A percentile compares a stretch with the other conserved stretches of the same genome.
These are phyloP conservation scores for Lipophrys pholis DNA, from an alignment of 2,113 vertebrate genomes.

Conservation along the genomic window DNA sequence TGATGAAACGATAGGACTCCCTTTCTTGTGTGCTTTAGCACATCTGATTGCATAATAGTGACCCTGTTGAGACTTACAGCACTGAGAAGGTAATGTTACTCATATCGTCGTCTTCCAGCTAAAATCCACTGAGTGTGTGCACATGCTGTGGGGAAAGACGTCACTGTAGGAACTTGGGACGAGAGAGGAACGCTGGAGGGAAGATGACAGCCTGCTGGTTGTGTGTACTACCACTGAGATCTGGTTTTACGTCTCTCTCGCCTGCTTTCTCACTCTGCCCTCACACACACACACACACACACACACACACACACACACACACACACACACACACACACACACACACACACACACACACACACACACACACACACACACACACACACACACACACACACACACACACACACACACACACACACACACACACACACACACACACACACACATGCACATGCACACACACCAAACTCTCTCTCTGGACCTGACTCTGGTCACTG, in stretches of 20 bases:
- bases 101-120: constrained; percentile 17
- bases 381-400: constrained; percentile 42
- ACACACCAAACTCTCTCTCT: constrained; percentile 47
- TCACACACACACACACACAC: not conserved
- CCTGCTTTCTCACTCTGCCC: not conserved
- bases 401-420: not conserved
- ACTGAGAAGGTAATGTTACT: constrained; percentile 43
- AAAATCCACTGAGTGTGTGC: constrained; percentile 20
- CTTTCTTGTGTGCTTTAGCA: not conserved
- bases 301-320: constrained; percentile 10
- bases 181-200: constrained; percentile 50
- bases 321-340: constrained; percentile 48
- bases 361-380: constrained; percentile 22
- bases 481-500: constrained; percentile 73
- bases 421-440: constrained; percentile 18
- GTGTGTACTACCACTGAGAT: constrained; percentile 47
- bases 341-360: constrained; percentile 6
- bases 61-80: constrained; percentile 2
- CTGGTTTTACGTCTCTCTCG: constrained; percentile 32
- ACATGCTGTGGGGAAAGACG: constrained; percentile 28
- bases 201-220: constrained; percentile 56
- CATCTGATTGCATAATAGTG: constrained; percentile 25
- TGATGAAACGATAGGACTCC: constrained; percentile 26
- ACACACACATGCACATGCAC: constrained; percentile 50
- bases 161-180: constrained; percentile 49